Conservation (phyloP, 2,888 invertebrate species). For the Yponomeuta sedellus region DNA sequence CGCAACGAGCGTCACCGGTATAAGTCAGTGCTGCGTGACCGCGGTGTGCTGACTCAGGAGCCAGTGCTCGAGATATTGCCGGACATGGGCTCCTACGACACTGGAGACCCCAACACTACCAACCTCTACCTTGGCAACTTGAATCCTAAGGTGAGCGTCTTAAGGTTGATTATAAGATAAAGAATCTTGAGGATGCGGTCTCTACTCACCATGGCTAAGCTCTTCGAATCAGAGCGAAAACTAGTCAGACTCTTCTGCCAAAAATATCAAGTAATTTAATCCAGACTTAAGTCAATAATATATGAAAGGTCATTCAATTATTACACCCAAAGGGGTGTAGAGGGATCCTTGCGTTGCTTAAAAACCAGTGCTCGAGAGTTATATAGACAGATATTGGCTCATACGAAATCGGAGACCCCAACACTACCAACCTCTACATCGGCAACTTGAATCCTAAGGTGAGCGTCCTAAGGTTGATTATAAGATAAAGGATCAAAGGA, state of each 20-base stretch:
- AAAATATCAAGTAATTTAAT: too few relatives aligned
- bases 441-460: conserved; percentile 98
- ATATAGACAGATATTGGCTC: conserved; percentile 82
- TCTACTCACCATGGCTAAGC: too few relatives aligned
- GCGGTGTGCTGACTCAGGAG: conserved; percentile 49
- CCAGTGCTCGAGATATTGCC: conserved; percentile 63
- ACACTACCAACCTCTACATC: conserved; percentile 97
- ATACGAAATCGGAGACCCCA: conserved; percentile 96
- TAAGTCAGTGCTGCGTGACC: conserved; percentile 82
- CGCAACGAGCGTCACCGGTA: conserved; percentile 96
- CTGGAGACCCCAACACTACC: conserved; percentile 97
- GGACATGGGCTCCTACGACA: conserved; percentile 89
- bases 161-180: too few relatives aligned
- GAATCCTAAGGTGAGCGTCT: conserved; percentile 87
- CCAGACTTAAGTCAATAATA: too few relatives aligned
- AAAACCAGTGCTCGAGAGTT: conserved; percentile 45
- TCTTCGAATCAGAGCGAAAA: too few relatives aligned
- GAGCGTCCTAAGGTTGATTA: conserved; percentile 1
- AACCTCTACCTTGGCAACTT: conserved; percentile 98
- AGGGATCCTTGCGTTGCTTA: too few relatives aligned
- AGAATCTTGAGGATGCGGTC: too few relatives aligned
- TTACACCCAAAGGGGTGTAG: too few relatives aligned
- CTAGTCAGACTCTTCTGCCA: too few relatives aligned
- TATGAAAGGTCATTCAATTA: too few relatives aligned
- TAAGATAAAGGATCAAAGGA: not conserved